These are phyloP conservation scores for Sesia bembeciformis DNA, from an alignment of 2,888 invertebrate species.

Conservation along the genomic window DNA sequence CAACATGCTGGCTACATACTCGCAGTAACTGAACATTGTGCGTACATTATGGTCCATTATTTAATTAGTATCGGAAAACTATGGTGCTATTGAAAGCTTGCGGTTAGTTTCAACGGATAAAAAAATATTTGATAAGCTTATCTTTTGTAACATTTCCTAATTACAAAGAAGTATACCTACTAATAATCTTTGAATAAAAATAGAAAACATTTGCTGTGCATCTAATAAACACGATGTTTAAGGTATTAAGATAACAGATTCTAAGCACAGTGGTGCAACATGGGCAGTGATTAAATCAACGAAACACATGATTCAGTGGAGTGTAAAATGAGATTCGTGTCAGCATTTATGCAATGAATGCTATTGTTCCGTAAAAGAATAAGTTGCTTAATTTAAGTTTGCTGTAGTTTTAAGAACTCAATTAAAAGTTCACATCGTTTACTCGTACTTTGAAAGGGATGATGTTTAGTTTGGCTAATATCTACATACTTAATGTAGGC, in stretches of 20 bases:
- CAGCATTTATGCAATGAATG: slow-evolving; percentile 13
- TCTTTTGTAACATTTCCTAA: not conserved
- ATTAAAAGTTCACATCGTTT: too few species aligned
- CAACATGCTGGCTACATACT: too few species aligned
- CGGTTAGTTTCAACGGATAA: not conserved
- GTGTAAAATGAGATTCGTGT: slow-evolving; percentile 16
- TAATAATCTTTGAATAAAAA: not conserved
- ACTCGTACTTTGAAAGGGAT: too few species aligned
- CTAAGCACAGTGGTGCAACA: not conserved
- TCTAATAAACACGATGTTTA: too few species aligned
- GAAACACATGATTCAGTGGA: slow-evolving; percentile 9
- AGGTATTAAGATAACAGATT: too few species aligned
- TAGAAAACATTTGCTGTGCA: too few species aligned
- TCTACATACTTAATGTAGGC: too few species aligned
- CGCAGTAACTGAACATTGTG: too few species aligned
- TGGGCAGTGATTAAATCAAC: not conserved
- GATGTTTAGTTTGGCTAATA: too few species aligned
- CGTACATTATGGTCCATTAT: too few species aligned
- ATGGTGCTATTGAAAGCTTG: too few species aligned
- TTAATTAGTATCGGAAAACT: too few species aligned
- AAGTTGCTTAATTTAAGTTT: slow-evolving; percentile 18
- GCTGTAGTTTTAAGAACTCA: slow-evolving; percentile 7
- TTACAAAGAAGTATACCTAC: not conserved
- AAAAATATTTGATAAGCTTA: not conserved
- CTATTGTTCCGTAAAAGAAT: slow-evolving; percentile 24